These are phyloP conservation scores for Dissostichus mawsoni DNA, from an alignment of 2,113 vertebrate genomes.

Conservation along the genomic window DNA sequence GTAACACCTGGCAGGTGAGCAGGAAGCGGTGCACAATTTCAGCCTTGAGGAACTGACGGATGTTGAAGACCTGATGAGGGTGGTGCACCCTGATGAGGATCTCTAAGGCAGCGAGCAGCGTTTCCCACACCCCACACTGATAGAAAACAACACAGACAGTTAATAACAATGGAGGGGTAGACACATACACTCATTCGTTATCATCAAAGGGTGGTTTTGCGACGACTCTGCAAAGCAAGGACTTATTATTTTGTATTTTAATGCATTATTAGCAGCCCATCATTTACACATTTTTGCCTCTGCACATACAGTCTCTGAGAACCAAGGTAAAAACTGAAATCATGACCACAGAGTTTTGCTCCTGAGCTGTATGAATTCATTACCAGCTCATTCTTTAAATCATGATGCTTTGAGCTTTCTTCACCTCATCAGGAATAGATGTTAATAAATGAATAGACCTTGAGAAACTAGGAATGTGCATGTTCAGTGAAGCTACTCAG, in stretches of 20 bases:
- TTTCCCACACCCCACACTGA: conserved; percentile 94
- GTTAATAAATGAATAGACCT: conserved; percentile 31
- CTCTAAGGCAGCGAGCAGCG: conserved; percentile 90
- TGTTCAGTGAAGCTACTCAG: neutral
- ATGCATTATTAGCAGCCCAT: neutral
- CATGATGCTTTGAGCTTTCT: conserved; percentile 19
- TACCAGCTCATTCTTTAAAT: conserved; percentile 27
- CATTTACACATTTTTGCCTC: neutral
- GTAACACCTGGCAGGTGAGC: conserved; percentile 94
- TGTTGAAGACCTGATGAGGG: conserved; percentile 94
- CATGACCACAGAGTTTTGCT: neutral
- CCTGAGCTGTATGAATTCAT: conserved; percentile 21
- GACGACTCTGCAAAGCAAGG: neutral
- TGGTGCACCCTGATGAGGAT: conserved; percentile 93
- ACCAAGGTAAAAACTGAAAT: neutral
- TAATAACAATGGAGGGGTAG: neutral
- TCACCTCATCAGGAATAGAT: conserved; percentile 15
- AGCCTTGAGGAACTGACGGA: conserved; percentile 93
- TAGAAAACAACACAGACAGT: conserved; percentile 27
- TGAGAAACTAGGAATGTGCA: neutral
- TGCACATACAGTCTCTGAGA: too few relatives aligned
- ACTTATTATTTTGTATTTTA: neutral
- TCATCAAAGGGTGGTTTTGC: neutral
- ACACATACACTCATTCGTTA: neutral
- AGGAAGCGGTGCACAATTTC: conserved; percentile 94